Evolutionary conservation across 2,888 invertebrate genomes (phyloP).

Genomic region (Ariolimax columbianus): DNA sequence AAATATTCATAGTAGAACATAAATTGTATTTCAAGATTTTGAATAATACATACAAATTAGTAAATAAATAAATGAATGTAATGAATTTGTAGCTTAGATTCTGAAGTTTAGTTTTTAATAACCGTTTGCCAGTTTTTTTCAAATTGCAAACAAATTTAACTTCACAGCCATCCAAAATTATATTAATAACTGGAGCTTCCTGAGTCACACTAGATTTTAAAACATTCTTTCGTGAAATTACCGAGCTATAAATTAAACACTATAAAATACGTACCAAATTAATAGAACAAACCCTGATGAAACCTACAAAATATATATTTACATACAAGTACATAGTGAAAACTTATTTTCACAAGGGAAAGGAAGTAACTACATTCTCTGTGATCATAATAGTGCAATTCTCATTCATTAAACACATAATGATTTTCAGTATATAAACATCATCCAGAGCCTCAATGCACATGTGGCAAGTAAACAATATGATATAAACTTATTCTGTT

Average conservation of each 20-base stretch:
- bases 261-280: background rate
- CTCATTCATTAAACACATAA: background rate
- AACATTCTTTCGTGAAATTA: background rate
- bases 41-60: background rate
- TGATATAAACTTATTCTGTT: background rate
- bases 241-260: background rate
- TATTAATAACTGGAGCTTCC: background rate
- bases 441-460: background rate
- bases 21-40: background rate
- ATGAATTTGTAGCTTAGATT: background rate
- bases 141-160: background rate
- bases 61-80: background rate
- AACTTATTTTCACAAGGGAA: background rate
- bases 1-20: background rate
- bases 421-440: background rate
- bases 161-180: background rate
- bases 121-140: background rate
- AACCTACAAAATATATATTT: conserved; percentile 13
- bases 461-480: background rate
- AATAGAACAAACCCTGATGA: background rate
- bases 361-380: conserved; percentile 6
- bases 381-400: conserved; percentile 18
- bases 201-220: background rate
- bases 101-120: no score
- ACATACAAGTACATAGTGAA: background rate